A percentile compares a stretch with the other conserved stretches of the same genome.
Conservation (phyloP, 2,797 vertebrate species). For the Dipus sagitta region DNA sequence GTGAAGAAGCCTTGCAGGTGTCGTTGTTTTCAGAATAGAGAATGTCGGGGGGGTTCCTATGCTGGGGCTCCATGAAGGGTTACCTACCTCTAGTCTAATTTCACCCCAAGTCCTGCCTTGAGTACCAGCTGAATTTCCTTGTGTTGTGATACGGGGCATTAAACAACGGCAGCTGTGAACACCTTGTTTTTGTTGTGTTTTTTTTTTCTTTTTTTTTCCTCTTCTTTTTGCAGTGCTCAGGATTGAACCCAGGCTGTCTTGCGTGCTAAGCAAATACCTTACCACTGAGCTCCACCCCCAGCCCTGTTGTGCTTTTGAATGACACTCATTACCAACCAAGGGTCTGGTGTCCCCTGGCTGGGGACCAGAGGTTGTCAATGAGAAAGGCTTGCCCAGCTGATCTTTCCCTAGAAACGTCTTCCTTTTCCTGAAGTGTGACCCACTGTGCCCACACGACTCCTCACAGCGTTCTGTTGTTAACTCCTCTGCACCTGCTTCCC, state of each 20-base stretch:
- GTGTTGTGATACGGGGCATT: conserved; percentile 70
- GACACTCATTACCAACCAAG: background rate
- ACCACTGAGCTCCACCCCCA: background rate
- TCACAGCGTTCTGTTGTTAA: too few relatives aligned
- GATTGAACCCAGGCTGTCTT: background rate
- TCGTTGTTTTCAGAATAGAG: background rate
- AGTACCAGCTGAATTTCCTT: background rate
- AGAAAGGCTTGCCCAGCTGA: background rate
- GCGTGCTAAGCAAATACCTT: background rate
- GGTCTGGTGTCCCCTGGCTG: background rate
- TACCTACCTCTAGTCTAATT: background rate
- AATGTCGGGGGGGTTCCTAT: background rate
- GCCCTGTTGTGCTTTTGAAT: conserved; percentile 21
- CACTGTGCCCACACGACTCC: background rate
- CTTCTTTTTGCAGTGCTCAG: background rate
- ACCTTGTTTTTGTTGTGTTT: conserved; percentile 18
- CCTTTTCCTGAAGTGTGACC: background rate
- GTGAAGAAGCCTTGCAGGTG: background rate
- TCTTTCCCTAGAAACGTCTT: background rate
- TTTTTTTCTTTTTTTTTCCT: background rate
- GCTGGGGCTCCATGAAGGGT: background rate
- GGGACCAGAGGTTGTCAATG: background rate
- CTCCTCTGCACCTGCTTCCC: background rate
- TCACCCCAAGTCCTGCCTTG: background rate
- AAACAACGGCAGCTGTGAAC: conserved; percentile 50